Conservation (phyloP, 2,888 invertebrate species). For the Limnephilus rhombicus region DNA sequence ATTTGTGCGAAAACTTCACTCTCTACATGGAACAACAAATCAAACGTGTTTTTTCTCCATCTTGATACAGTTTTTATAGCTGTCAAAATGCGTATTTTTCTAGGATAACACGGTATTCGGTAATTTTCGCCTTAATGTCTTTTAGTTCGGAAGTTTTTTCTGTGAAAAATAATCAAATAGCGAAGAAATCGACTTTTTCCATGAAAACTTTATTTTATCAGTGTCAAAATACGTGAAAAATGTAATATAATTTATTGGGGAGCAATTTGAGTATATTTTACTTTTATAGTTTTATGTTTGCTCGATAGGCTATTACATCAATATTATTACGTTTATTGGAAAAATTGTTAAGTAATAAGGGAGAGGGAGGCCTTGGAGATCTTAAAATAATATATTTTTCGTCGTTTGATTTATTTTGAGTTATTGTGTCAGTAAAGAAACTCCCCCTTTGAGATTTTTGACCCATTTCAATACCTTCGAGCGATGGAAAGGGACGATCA, state of each 20-base stretch:
- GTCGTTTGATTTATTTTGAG: not conserved
- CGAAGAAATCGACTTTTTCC: slow-evolving; percentile 18
- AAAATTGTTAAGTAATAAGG: not conserved
- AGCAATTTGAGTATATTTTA: slow-evolving; percentile 5
- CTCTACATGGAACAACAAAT: slow-evolving; percentile 55
- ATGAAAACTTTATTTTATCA: slow-evolving; percentile 42
- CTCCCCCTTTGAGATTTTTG: not conserved
- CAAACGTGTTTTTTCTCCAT: slow-evolving; percentile 57
- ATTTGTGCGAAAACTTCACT: slow-evolving; percentile 53
- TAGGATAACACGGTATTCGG: slow-evolving; percentile 61
- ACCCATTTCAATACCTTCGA: not conserved
- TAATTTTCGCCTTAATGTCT: slow-evolving; percentile 61
- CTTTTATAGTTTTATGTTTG: slow-evolving; percentile 31
- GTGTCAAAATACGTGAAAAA: slow-evolving; percentile 49
- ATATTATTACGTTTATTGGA: slow-evolving; percentile 9
- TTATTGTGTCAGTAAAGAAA: not conserved
- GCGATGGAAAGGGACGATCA: not conserved
- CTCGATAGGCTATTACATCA: slow-evolving; percentile 30
- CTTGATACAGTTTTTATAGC: slow-evolving; percentile 61
- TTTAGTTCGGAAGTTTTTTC: slow-evolving; percentile 56
- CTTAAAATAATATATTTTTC: not conserved
- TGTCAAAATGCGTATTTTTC: slow-evolving; percentile 60
- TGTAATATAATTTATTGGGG: slow-evolving; percentile 36
- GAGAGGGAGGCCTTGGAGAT: not conserved
- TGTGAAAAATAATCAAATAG: slow-evolving; percentile 26